phyloP scores from a whole-genome alignment of 2,888 invertebrate species.

The Zaprionus lineosus region DNA sequence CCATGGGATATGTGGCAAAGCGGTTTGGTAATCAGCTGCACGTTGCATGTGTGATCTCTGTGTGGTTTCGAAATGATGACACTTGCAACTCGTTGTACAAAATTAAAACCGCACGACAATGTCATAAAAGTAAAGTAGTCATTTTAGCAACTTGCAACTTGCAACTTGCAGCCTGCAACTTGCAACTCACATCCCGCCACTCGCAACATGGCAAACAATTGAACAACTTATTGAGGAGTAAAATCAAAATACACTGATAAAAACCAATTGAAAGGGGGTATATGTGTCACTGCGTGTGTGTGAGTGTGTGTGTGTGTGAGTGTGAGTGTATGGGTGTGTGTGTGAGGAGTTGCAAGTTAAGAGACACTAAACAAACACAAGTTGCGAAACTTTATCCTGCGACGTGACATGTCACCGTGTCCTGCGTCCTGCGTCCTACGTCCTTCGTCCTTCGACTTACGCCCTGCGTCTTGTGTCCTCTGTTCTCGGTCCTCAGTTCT shows the following conservation, averaged over 20 bases:
- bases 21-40: background rate
- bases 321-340: too few species aligned
- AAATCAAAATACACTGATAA: slow-evolving; percentile 77
- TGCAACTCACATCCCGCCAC: slow-evolving; percentile 4
- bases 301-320: too few species aligned
- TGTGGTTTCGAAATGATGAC: background rate
- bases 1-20: too few species aligned
- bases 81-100: slow-evolving; percentile 26
- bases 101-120: slow-evolving; percentile 68
- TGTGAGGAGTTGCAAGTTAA: too few species aligned
- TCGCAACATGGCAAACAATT: slow-evolving; percentile 71
- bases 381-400: slow-evolving; percentile 49
- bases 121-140: slow-evolving; percentile 69
- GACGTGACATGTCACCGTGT: slow-evolving; percentile 52
- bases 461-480: slow-evolving; percentile 14
- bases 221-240: slow-evolving; percentile 70
- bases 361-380: slow-evolving; percentile 18
- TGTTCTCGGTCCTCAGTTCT: slow-evolving; percentile 5
- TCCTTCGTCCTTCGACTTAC: slow-evolving; percentile 17
- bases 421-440: background rate
- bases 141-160: slow-evolving; percentile 21
- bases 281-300: too few species aligned
- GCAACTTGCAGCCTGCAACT: slow-evolving; percentile 28
- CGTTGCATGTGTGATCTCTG: slow-evolving; percentile 4
- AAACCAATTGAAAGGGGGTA: slow-evolving; percentile 63